These are phyloP conservation scores for Crioceris asparagi DNA, from an alignment of 2,888 invertebrate species.

Conservation along the genomic window DNA sequence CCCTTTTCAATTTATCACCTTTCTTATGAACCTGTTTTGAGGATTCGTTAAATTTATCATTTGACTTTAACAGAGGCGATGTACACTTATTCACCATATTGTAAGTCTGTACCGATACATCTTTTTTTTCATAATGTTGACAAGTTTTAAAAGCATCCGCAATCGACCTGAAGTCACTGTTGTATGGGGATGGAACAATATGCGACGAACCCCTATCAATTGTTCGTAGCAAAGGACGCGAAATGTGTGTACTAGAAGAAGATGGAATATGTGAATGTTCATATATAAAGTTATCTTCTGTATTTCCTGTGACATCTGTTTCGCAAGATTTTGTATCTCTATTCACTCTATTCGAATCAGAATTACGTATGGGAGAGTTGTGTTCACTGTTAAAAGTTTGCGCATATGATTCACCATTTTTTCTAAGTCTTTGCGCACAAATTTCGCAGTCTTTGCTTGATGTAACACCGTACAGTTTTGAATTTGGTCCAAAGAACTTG, in stretches of 20 bases:
- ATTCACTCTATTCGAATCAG: too few species aligned
- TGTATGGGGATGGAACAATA: conserved; percentile 1
- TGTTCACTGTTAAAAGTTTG: too few species aligned
- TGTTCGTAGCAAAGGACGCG: neutral
- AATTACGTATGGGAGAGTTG: too few species aligned
- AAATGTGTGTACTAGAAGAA: too few species aligned
- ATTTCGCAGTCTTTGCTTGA: neutral
- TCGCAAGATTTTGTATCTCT: too few species aligned
- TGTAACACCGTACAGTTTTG: too few species aligned
- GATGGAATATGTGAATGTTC: too few species aligned
- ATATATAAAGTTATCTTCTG: too few species aligned
- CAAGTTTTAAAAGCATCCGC: too few species aligned
- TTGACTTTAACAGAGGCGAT: conserved; percentile 31
- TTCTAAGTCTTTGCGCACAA: neutral
- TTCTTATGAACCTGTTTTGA: conserved; percentile 12
- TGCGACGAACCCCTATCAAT: neutral
- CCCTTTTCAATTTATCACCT: conserved; percentile 11
- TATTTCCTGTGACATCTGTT: too few species aligned
- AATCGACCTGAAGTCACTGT: conserved; percentile 1
- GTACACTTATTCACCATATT: conserved; percentile 39
- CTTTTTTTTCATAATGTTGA: too few species aligned
- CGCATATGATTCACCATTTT: neutral
- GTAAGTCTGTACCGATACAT: conserved; percentile 45
- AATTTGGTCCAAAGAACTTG: too few species aligned
- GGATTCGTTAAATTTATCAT: conserved; percentile 17